Conservation (phyloP, 2,888 invertebrate genomes). For the Morpho achilles region DNA sequence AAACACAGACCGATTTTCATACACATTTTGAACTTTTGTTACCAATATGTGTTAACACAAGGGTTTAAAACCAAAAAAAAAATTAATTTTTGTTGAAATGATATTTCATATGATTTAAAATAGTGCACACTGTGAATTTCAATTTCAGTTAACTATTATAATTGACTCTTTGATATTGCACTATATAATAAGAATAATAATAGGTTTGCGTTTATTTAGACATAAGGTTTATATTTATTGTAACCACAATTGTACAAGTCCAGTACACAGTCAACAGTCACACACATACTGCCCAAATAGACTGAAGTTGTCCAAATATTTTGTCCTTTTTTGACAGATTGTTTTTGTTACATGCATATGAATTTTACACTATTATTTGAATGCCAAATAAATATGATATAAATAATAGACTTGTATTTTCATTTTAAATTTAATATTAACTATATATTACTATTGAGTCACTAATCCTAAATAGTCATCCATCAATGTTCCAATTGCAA, state of each 20-base stretch:
- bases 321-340: conserved; percentile 60
- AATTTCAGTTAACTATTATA: background rate
- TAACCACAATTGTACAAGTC: conserved; percentile 21
- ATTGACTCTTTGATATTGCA: conserved; percentile 17
- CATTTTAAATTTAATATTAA: conserved; percentile 29
- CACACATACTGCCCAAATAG: conserved; percentile 66
- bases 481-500: conserved; percentile 99
- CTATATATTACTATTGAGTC: conserved; percentile 44
- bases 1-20: no score
- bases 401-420: conserved; percentile 34
- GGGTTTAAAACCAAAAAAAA: no score
- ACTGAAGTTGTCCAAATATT: conserved; percentile 77
- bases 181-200: conserved; percentile 20
- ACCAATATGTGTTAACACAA: no score
- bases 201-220: conserved; percentile 29
- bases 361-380: conserved; percentile 70
- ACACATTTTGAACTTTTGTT: no score
- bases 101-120: no score
- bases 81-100: no score
- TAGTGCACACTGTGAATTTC: no score
- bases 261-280: conserved; percentile 25
- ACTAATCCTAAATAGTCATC: conserved; percentile 96
- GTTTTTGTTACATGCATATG: conserved; percentile 71
- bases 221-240: conserved; percentile 24
- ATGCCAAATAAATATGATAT: conserved; percentile 74